phyloP scores from a whole-genome alignment of 2,888 invertebrate genomes.

The Eugnorisma glareosa region DNA sequence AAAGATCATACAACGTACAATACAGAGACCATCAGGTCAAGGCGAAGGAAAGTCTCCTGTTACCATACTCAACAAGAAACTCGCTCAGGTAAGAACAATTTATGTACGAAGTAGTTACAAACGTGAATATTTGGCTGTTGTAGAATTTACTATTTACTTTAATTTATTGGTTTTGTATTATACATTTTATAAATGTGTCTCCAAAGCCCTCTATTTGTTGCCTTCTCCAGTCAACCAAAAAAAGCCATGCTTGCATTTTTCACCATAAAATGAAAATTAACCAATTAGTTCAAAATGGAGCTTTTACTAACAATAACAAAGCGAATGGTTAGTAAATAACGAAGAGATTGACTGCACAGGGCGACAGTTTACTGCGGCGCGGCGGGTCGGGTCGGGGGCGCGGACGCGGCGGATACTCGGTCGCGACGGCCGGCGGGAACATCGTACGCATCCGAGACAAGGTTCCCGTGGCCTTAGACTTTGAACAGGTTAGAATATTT shows the following conservation, averaged over 20 bases:
- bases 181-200: slow-evolving; percentile 14
- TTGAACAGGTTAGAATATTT: slow-evolving; percentile 77
- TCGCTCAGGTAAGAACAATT: slow-evolving; percentile 79
- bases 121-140: slow-evolving; percentile 12
- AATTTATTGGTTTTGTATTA: slow-evolving; percentile 19
- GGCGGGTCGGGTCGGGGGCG: slow-evolving; percentile 80
- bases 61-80: slow-evolving; percentile 85
- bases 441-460: slow-evolving; percentile 83
- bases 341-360: slow-evolving; percentile 70
- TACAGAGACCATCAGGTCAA: slow-evolving; percentile 80
- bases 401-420: slow-evolving; percentile 79
- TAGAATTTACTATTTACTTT: slow-evolving; percentile 11
- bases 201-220: slow-evolving; percentile 50
- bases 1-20: slow-evolving; percentile 89
- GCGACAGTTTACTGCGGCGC: slow-evolving; percentile 85
- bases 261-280: background rate
- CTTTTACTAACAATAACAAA: slow-evolving; percentile 32
- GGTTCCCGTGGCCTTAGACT: slow-evolving; percentile 75
- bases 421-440: slow-evolving; percentile 82
- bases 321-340: slow-evolving; percentile 21
- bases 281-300: slow-evolving; percentile 5
- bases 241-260: slow-evolving; percentile 4
- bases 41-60: slow-evolving; percentile 83
- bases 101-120: slow-evolving; percentile 3
- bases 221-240: slow-evolving; percentile 48